Base-by-base conservation (phyloP, 2,888 invertebrate genomes). In the Metopia argyrocephala region DNA sequence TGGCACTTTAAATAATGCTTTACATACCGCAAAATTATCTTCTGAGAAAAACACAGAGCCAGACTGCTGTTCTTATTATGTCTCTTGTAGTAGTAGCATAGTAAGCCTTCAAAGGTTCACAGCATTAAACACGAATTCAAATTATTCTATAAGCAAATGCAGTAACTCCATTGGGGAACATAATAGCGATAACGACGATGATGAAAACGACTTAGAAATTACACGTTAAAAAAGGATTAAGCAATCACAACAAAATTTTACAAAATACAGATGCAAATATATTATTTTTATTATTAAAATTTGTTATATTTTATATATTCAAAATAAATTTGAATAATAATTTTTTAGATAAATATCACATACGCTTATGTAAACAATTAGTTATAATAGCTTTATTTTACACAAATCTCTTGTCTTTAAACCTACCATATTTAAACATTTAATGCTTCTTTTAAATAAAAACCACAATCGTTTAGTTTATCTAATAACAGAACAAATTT, bases 151-250 rank as follows among this genome's bases (percentile, higher is more conserved):
- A n/a, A 48, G 27, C 21, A 71, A 59, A 25, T 45, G 28, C 15
- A 76, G 74, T 5, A 84, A 83, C 27, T 84, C 85, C 7, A n/a
- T 80, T 6, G 78, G 64, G 6, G 88, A 87, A 3, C 87, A 87
- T 57, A 88, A 87, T 48, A 87, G 86, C 0, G 87, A 84, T 38
- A 84, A 87, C 23, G 80, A 86, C 12, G 87, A 87, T 64, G 87
- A 87, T 52, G n/a, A n/a, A n/a, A n/a, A n/a, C n/a, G 87, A 87
- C 62, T 69, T 83, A 4, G 87, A 87, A 38, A 52, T 76, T 38
- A 38, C 38, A n/a, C n/a, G 38, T 38, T 38, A 15, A 38, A 38
- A 38, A 12, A 38, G 1, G 15, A 38, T 12, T 38, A 38, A 38
- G 15, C 15, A n/a, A n/a, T n/a, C n/a, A n/a, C n/a, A n/a, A n/a